Evolutionary conservation across 2,888 invertebrate genomes (phyloP).

Genomic region (Zele albiditarsus): DNA sequence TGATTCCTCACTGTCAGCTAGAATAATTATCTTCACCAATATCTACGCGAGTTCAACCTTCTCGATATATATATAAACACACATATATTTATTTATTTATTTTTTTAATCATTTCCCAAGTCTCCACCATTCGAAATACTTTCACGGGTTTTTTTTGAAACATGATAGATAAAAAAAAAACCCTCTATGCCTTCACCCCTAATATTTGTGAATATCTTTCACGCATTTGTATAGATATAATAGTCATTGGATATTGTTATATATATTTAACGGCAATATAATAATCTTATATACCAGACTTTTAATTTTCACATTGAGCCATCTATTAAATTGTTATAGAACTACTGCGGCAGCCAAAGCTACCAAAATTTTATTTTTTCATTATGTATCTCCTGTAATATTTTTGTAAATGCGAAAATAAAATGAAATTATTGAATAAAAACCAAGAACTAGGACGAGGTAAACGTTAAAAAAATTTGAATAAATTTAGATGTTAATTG

Average conservation of each 20-base stretch:
- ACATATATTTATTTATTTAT: constrained; percentile 28
- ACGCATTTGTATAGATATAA: constrained; percentile 29
- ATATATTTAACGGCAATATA: constrained; percentile 50
- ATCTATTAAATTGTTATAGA: constrained; percentile 56
- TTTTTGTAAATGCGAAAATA: constrained; percentile 8
- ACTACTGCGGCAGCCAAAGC: constrained; percentile 58
- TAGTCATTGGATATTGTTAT: constrained; percentile 52
- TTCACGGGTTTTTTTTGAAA: constrained; percentile 23
- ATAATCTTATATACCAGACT: constrained; percentile 63
- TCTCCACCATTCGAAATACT: constrained; percentile 20
- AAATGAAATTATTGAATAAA: constrained; percentile 24
- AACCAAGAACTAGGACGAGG: neutral
- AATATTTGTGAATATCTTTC: neutral
- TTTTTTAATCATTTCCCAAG: constrained; percentile 12
- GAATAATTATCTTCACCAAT: constrained; percentile 18
- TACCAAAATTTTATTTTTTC: constrained; percentile 49
- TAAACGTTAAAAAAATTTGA: neutral
- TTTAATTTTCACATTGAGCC: constrained; percentile 66
- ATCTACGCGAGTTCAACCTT: constrained; percentile 6
- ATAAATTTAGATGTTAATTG: neutral
- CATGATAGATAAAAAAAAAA: neutral
- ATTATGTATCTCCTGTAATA: neutral
- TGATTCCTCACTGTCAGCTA: neutral
- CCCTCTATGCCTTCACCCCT: neutral
- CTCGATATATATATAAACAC: constrained; percentile 18